A percentile compares a stretch with the other conserved stretches of the same genome.
These are phyloP conservation scores for Neuroterus valhalla DNA, from an alignment of 1,140 invertebrate species.

Conservation along the genomic window DNA sequence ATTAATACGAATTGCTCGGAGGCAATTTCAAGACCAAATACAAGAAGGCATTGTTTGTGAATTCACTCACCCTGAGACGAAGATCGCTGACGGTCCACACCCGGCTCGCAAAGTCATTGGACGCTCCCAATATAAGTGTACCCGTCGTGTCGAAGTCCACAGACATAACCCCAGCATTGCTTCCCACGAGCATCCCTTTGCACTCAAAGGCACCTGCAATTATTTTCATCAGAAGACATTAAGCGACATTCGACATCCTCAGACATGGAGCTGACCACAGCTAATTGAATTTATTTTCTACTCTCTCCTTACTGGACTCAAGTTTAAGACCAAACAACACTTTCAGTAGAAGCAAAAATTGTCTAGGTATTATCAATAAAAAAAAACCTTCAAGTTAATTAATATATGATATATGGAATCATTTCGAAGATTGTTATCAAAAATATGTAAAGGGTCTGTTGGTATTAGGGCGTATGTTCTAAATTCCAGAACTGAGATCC, in stretches of 20 bases:
- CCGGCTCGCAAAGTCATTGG: slow-evolving; percentile 95
- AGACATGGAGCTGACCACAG: slow-evolving; percentile 45
- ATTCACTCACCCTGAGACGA: slow-evolving; percentile 88
- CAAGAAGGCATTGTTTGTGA: background rate
- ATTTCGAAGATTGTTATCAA: too few relatives aligned
- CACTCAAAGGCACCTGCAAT: slow-evolving; percentile 81
- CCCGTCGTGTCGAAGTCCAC: slow-evolving; percentile 95
- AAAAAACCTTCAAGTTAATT: too few relatives aligned
- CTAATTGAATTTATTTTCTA: slow-evolving; percentile 66
- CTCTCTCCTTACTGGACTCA: background rate
- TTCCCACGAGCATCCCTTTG: slow-evolving; percentile 88
- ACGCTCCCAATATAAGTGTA: slow-evolving; percentile 89
- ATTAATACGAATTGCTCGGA: background rate
- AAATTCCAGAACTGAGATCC: too few relatives aligned
- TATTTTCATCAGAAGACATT: slow-evolving; percentile 54
- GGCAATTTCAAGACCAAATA: background rate
- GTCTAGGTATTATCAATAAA: too few relatives aligned
- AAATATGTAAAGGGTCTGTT: too few relatives aligned
- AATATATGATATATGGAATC: too few relatives aligned
- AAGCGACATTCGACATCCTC: slow-evolving; percentile 48
- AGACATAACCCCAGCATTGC: slow-evolving; percentile 95
- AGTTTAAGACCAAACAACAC: too few relatives aligned
- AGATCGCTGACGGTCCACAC: slow-evolving; percentile 95
- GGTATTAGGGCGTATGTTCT: too few relatives aligned
- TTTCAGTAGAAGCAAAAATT: too few relatives aligned